Evolutionary conservation across 2,888 invertebrate species (phyloP), one percentile per base, ranked within the genome.

Genomic region (Pristionchus entomophagus): DNA sequence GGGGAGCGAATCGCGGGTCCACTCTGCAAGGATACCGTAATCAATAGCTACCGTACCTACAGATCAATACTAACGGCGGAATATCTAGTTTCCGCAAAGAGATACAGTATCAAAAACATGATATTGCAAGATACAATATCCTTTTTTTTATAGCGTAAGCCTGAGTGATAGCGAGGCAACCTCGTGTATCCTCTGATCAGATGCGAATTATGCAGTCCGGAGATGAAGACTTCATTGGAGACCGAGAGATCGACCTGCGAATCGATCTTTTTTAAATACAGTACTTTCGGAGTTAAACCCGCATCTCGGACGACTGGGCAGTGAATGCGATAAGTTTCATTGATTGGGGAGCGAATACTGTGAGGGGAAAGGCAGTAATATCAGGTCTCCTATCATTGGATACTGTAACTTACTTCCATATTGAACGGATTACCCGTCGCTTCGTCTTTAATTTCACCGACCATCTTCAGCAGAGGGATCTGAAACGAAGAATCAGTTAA

Each of bases 151-250:
- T n/a, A n/a, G n/a, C n/a, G n/a, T n/a, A n/a, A n/a, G n/a, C n/a
- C n/a, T n/a, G n/a, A n/a, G n/a, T n/a, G n/a, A n/a, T n/a, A n/a
- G n/a, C n/a, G n/a, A n/a, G n/a, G n/a, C n/a, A n/a, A 89, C 89
- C 86, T 49, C 3, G 80, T 69, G 85, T 86, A 88, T 56, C 88
- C 88, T 12, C 85, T 45, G 26, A 90, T 86, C 26, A 90, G 85
- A 56, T 86, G 85, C 0, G 89, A 87, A 80, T 90, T 90, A 81
- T 90, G 90, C 65, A 89, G 84, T 0, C 89, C 87, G 6, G 89
- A 90, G 29, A 90, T 73, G 84, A 90, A 90, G 1, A 73, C 29
- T 1, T 86, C 87, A 19, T 86, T 65, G 19, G 88, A 86, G 4
- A 89, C 88, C 62, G 88, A 88, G 22, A 90, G 56, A 83, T 90